A percentile compares a stretch with the other conserved stretches of the same genome.
These are phyloP conservation scores for Botia kubotai DNA, from an alignment of 2,797 vertebrate species.

Conservation along the genomic window DNA sequence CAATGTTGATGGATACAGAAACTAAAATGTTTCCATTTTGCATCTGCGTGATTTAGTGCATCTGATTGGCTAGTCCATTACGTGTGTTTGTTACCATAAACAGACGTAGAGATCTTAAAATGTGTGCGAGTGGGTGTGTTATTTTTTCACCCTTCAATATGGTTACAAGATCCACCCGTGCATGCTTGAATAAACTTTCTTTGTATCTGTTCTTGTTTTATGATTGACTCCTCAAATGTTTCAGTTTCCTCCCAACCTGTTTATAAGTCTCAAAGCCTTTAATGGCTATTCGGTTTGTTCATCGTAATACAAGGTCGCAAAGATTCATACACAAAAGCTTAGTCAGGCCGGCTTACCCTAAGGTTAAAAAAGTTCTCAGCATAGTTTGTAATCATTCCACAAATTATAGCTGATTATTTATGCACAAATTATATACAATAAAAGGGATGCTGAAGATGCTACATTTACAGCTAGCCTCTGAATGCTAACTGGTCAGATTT, in stretches of 20 bases:
- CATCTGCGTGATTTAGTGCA: not conserved
- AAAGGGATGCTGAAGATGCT: constrained; percentile 1
- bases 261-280: not conserved
- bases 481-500: constrained; percentile 7
- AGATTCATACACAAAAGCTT: constrained; percentile 16
- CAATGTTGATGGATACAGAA: constrained; percentile 8
- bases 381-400: not conserved
- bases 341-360: not conserved
- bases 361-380: constrained; percentile 26
- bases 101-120: not conserved
- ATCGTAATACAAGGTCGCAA: not conserved
- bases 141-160: not conserved
- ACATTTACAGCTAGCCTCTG: not conserved
- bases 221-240: not conserved
- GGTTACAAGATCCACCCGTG: constrained; percentile 3
- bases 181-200: constrained; percentile 19
- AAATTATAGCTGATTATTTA: not conserved
- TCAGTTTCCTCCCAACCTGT: not conserved
- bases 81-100: not conserved
- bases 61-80: constrained; percentile 8
- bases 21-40: not conserved
- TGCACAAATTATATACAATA: not conserved
- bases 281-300: not conserved
- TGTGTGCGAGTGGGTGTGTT: not conserved
- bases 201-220: not conserved